Evolutionary conservation across 2,113 vertebrate genomes (phyloP).

Genomic region (Callorhinus ursinus): DNA sequence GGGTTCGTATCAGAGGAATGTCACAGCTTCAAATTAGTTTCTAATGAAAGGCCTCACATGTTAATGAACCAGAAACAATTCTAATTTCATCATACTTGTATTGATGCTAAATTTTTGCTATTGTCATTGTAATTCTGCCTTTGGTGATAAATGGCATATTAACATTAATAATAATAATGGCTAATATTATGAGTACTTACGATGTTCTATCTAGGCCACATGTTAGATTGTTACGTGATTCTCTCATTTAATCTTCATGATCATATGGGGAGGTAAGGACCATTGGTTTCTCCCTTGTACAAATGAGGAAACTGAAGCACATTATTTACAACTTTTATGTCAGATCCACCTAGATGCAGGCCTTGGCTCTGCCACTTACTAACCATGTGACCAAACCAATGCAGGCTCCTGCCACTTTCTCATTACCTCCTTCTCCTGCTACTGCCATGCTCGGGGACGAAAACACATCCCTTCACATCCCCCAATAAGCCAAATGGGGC

Average conservation of each 20-base stretch:
- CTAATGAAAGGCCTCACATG: neutral
- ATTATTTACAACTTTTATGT: neutral
- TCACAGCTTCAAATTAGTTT: neutral
- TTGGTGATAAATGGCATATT: slow-evolving; percentile 22
- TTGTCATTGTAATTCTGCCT: neutral
- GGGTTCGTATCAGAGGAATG: neutral
- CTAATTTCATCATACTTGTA: neutral
- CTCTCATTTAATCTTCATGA: neutral
- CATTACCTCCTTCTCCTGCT: neutral
- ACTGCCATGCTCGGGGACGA: neutral
- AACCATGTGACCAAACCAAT: neutral
- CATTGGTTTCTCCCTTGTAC: neutral
- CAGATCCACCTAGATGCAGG: neutral
- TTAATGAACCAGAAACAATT: neutral
- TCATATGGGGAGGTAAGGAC: neutral
- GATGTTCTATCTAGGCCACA: neutral
- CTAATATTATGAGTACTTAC: neutral
- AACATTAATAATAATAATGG: neutral
- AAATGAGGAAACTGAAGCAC: slow-evolving; percentile 5
- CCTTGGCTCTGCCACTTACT: neutral
- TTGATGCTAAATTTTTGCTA: neutral
- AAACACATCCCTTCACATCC: neutral
- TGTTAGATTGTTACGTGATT: neutral
- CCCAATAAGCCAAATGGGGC: neutral
- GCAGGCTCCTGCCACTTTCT: neutral